Conservation (phyloP, 2,888 invertebrate genomes). For the Koerneria pararmatus region DNA sequence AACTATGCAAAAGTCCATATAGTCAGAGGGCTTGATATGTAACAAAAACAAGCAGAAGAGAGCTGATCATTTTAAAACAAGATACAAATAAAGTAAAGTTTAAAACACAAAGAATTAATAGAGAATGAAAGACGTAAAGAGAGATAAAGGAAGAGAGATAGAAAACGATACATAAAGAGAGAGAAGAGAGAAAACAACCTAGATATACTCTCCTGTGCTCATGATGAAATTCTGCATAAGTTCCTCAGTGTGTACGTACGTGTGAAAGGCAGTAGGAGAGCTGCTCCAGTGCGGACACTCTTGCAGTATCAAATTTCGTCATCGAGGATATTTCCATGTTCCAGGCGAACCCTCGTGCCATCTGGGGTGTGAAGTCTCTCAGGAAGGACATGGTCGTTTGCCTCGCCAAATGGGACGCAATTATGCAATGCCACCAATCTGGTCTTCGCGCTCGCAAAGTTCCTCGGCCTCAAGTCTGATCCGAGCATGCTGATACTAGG, state of each 20-base stretch:
- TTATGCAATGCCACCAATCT: slow-evolving; percentile 56
- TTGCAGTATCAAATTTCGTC: too few species aligned
- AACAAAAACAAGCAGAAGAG: too few species aligned
- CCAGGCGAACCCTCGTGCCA: slow-evolving; percentile 50
- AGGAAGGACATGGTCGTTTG: slow-evolving; percentile 56
- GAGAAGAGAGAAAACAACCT: not conserved
- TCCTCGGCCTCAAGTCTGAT: slow-evolving; percentile 25
- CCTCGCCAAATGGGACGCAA: slow-evolving; percentile 58
- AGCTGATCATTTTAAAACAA: too few species aligned
- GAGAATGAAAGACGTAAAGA: not conserved
- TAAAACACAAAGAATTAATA: not conserved
- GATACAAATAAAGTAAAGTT: not conserved
- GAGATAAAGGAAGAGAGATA: not conserved
- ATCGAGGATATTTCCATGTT: slow-evolving; percentile 29
- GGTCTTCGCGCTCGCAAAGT: slow-evolving; percentile 57
- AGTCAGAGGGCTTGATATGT: too few species aligned
- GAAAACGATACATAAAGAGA: not conserved
- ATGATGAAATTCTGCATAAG: too few species aligned
- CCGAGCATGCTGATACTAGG: too few species aligned
- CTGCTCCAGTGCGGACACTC: too few species aligned
- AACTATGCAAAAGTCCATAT: too few species aligned
- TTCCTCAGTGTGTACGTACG: too few species aligned
- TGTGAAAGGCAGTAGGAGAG: too few species aligned
- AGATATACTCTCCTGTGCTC: too few species aligned
- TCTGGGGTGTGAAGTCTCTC: slow-evolving; percentile 56